These are phyloP conservation scores for Pagrus major DNA, from an alignment of 2,113 vertebrate species.

Conservation along the genomic window DNA sequence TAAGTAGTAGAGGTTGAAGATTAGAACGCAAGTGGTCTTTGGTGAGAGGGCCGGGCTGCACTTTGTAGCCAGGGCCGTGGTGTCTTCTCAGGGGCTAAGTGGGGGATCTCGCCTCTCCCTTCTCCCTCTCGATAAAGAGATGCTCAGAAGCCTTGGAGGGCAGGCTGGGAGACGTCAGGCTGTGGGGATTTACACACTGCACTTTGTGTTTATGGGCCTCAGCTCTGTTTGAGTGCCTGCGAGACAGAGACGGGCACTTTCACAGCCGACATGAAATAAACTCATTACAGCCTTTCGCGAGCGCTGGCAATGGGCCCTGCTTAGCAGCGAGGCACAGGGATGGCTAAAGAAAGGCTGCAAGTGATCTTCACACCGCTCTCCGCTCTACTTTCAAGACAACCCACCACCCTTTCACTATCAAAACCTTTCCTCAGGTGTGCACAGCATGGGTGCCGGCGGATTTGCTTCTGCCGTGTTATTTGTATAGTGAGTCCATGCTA, in stretches of 20 bases:
- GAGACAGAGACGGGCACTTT: conserved; percentile 78
- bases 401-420: conserved; percentile 52
- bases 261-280: conserved; percentile 83
- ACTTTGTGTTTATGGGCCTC: conserved; percentile 82
- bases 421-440: conserved; percentile 42
- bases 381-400: conserved; percentile 52
- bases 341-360: conserved; percentile 55
- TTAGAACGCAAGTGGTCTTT: conserved; percentile 37
- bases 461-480: conserved; percentile 15
- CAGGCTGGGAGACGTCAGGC: conserved; percentile 69
- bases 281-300: conserved; percentile 78
- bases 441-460: conserved; percentile 23
- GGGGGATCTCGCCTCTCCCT: conserved; percentile 54
- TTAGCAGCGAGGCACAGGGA: conserved; percentile 55
- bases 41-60: conserved; percentile 22
- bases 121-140: conserved; percentile 72
- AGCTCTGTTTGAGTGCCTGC: conserved; percentile 78
- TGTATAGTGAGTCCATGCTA: conserved; percentile 26
- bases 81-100: conserved; percentile 46
- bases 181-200: conserved; percentile 78
- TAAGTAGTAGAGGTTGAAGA: conserved; percentile 38
- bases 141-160: conserved; percentile 70
- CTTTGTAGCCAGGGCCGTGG: conserved; percentile 24
- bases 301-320: conserved; percentile 68
- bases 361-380: conserved; percentile 68